Evolutionary conservation across 1,140 invertebrate species (phyloP).

Genomic region (Hesperophylax magnus): DNA sequence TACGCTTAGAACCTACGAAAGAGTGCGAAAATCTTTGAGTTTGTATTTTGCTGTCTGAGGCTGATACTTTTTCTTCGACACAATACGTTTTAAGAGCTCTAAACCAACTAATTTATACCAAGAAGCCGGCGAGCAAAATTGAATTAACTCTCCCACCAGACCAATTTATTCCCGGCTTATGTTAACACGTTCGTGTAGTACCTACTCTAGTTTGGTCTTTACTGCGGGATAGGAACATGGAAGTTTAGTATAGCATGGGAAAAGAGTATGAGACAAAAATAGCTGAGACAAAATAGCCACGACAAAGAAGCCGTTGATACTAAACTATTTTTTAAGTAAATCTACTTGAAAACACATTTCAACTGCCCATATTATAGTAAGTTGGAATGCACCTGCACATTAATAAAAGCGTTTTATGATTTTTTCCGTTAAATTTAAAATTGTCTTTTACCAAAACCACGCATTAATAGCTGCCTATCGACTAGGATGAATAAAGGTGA

Average conservation of each 20-base stretch:
- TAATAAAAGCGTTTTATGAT: too few relatives aligned
- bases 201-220: neutral
- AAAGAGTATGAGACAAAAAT: neutral
- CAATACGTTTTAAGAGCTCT: neutral
- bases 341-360: too few relatives aligned
- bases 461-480: too few relatives aligned
- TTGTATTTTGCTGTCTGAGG: neutral
- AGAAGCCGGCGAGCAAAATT: neutral
- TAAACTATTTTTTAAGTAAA: neutral
- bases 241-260: neutral
- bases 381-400: too few relatives aligned
- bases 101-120: conserved; percentile 10
- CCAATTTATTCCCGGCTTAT: neutral
- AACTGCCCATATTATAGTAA: too few relatives aligned
- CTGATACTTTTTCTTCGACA: neutral
- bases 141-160: neutral
- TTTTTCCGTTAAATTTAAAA: too few relatives aligned
- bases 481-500: too few relatives aligned
- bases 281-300: neutral
- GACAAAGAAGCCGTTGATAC: neutral
- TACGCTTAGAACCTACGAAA: too few relatives aligned
- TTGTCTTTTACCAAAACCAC: too few relatives aligned
- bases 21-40: neutral
- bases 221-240: neutral
- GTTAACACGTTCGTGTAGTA: neutral